Evolutionary conservation across 2,888 invertebrate species (phyloP).

Genomic region (Scaptomyza parva): DNA sequence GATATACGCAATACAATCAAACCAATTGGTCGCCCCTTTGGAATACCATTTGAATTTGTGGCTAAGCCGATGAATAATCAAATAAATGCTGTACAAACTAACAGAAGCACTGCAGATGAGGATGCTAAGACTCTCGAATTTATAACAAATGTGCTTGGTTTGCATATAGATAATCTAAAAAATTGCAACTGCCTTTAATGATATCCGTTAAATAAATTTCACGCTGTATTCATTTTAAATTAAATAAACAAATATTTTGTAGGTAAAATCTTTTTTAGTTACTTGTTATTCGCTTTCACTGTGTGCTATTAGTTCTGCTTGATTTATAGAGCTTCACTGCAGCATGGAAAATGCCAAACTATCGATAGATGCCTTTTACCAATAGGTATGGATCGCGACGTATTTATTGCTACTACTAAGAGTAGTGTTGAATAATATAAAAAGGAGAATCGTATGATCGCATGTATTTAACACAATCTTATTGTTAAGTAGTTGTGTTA

Average conservation of each 20-base stretch:
- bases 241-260: not conserved
- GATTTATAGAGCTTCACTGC: not conserved
- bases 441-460: no score
- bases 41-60: constrained; percentile 36
- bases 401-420: not conserved
- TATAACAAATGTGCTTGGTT: constrained; percentile 45
- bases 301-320: not conserved
- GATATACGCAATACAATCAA: constrained; percentile 36
- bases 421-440: no score
- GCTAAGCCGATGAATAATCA: not conserved
- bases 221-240: not conserved
- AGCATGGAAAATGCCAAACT: not conserved
- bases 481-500: no score
- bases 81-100: accelerated
- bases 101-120: no score
- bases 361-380: not conserved
- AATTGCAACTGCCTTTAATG: no score
- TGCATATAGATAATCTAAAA: constrained; percentile 15
- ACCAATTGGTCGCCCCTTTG: constrained; percentile 21
- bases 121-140: constrained; percentile 27
- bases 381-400: not conserved
- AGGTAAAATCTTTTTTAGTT: not conserved
- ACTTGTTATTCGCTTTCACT: not conserved
- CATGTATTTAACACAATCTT: no score
- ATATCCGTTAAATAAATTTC: not conserved